Conservation (phyloP, 2,797 vertebrate genomes). For the Gambusia yucatana region DNA sequence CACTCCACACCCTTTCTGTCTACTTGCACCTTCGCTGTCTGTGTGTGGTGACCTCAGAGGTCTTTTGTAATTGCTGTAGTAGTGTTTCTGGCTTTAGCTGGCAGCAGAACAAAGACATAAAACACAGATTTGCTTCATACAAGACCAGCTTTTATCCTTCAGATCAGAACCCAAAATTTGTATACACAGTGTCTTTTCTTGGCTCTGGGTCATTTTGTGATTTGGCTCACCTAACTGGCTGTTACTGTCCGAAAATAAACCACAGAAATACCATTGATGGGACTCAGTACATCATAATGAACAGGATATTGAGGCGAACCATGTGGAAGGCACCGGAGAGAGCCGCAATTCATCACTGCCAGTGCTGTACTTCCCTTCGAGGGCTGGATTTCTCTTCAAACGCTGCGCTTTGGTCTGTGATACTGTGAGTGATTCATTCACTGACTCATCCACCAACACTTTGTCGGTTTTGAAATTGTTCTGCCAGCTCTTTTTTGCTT, state of each 20-base stretch:
- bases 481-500: conserved; percentile 58
- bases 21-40: conserved; percentile 59
- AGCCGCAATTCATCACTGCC: conserved; percentile 61
- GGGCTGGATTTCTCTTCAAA: conserved; percentile 55
- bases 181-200: neutral
- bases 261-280: conserved; percentile 41
- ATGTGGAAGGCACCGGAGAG: conserved; percentile 57
- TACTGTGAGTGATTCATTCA: conserved; percentile 65
- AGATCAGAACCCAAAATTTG: conserved; percentile 1
- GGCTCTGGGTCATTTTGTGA: neutral
- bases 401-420: conserved; percentile 61
- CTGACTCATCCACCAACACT: conserved; percentile 69
- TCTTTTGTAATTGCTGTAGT: conserved; percentile 27
- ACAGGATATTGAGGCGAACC: conserved; percentile 66
- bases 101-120: conserved; percentile 55
- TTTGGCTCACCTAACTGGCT: conserved; percentile 16
- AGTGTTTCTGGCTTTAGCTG: conserved; percentile 37
- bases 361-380: conserved; percentile 42
- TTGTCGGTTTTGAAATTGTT: conserved; percentile 64
- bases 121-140: conserved; percentile 41
- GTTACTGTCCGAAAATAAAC: conserved; percentile 45
- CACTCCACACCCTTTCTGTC: conserved; percentile 60
- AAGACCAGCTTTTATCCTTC: conserved; percentile 17
- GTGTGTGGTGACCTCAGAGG: conserved; percentile 40
- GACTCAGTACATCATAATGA: conserved; percentile 66